Conservation (phyloP, 2,113 vertebrate genomes). For the Casuarius casuarius region DNA sequence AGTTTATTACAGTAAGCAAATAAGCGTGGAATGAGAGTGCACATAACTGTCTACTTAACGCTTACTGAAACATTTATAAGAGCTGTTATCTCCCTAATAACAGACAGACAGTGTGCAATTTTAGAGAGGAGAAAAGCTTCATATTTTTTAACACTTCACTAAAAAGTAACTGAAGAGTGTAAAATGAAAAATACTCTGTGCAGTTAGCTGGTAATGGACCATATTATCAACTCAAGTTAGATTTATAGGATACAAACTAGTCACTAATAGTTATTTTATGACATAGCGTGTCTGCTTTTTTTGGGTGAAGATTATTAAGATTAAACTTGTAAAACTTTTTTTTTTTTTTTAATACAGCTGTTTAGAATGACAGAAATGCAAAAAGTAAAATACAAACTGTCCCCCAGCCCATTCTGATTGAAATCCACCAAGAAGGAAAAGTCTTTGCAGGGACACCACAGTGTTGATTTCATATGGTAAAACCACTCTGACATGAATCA, state of each 20-base stretch:
- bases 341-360: constrained; percentile 62
- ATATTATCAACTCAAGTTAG: constrained; percentile 89
- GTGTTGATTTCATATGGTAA: rapidly evolving
- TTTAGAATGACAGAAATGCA: constrained; percentile 74
- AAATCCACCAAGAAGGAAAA: neutral
- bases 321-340: constrained; percentile 84
- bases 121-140: constrained; percentile 88
- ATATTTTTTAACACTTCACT: constrained; percentile 89
- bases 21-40: constrained; percentile 87
- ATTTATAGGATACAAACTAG: constrained; percentile 89
- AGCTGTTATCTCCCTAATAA: constrained; percentile 89
- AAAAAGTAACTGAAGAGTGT: constrained; percentile 88
- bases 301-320: constrained; percentile 79
- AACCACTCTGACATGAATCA: neutral
- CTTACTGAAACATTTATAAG: constrained; percentile 93
- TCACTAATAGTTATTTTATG: constrained; percentile 90
- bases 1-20: constrained; percentile 93
- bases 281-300: constrained; percentile 80
- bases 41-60: constrained; percentile 86
- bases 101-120: constrained; percentile 88
- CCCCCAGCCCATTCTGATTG: neutral
- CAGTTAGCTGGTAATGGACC: constrained; percentile 92
- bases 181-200: constrained; percentile 90
- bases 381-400: constrained; percentile 44
- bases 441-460: neutral